Percentiles rank a stretch among this genome's conserved stretches.
Conservation (phyloP, 2,797 vertebrate species). For the Aviceda cuculoides region DNA sequence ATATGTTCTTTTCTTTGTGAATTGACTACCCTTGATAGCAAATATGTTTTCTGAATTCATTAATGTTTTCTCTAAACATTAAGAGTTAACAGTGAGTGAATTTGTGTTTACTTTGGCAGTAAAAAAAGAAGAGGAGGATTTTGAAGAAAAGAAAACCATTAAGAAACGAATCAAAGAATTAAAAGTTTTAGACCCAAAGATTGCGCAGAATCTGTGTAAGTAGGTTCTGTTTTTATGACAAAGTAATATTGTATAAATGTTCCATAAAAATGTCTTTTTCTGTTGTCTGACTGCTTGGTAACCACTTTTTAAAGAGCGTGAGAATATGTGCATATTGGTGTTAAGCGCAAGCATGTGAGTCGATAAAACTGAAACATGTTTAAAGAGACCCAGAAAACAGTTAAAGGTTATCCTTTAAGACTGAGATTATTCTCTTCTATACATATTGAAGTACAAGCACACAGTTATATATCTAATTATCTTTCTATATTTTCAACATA, state of each 20-base stretch:
- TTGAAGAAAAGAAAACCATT: slow-evolving; percentile 87
- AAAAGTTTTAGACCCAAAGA: slow-evolving; percentile 94
- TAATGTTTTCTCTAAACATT: not conserved
- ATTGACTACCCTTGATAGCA: not conserved
- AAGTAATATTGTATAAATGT: not conserved
- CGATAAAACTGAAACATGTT: not conserved
- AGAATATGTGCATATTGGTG: not conserved
- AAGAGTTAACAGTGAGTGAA: not conserved
- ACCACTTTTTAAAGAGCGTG: not conserved
- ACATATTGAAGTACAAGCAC: not conserved
- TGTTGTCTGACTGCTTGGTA: not conserved
- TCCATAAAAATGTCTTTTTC: not conserved
- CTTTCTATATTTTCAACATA: not conserved
- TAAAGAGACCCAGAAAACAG: not conserved
- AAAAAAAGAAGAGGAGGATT: slow-evolving; percentile 86
- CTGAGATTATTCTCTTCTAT: not conserved
- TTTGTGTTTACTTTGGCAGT: slow-evolving; percentile 73
- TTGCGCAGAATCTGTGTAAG: slow-evolving; percentile 97
- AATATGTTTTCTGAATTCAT: not conserved
- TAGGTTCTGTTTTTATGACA: slow-evolving; percentile 21
- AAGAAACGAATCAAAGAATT: slow-evolving; percentile 95
- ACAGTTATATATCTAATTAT: not conserved
- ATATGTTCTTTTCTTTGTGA: not conserved
- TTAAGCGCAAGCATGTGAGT: not conserved
- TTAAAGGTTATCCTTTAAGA: not conserved